phyloP scores from a whole-genome alignment of 2,113 vertebrate genomes.

The Crotalus tigris region DNA sequence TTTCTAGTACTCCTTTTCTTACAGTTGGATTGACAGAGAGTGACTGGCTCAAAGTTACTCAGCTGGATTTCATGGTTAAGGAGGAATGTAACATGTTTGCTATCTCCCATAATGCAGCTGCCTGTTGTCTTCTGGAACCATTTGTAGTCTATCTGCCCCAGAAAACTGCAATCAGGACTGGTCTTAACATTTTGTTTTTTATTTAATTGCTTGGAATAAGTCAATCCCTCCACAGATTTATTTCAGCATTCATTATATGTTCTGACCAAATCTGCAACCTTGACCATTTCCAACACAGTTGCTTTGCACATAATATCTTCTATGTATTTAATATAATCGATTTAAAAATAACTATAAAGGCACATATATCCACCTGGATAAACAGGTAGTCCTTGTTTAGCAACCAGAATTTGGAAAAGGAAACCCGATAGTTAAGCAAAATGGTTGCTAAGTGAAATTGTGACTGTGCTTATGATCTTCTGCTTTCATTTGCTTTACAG shows the following conservation, averaged over 20 bases:
- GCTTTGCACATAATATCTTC: neutral
- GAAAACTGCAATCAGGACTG: neutral
- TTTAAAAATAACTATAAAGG: neutral
- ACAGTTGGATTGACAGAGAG: too few relatives aligned
- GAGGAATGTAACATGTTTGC: neutral
- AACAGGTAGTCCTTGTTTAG: neutral
- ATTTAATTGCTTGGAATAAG: neutral
- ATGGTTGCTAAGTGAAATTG: neutral
- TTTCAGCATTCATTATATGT: too few relatives aligned
- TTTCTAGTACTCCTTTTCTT: too few relatives aligned
- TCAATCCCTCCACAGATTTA: neutral
- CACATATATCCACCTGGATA: neutral
- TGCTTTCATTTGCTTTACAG: neutral
- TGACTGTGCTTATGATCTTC: neutral
- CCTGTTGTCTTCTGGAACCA: neutral
- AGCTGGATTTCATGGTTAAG: too few relatives aligned
- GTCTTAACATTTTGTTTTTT: neutral
- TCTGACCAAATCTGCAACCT: neutral
- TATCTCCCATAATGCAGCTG: neutral
- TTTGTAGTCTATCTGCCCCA: neutral
- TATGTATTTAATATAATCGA: neutral
- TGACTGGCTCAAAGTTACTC: too few relatives aligned
- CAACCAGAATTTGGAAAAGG: neutral
- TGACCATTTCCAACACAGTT: neutral
- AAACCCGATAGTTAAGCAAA: neutral